These are phyloP conservation scores for Achlya flavicornis DNA, from an alignment of 2,888 invertebrate genomes.

Conservation along the genomic window DNA sequence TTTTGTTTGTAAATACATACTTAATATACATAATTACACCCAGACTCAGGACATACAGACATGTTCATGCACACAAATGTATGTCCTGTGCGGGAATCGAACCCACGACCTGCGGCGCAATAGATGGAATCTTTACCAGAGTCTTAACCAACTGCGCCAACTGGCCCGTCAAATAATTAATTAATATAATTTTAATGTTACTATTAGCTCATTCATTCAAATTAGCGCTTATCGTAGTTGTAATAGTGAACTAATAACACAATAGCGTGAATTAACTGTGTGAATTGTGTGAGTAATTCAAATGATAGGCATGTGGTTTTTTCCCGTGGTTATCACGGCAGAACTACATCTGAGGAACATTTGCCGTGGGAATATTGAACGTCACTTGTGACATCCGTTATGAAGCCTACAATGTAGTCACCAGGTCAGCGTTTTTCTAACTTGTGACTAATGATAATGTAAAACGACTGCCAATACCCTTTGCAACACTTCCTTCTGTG, in stretches of 20 bases:
- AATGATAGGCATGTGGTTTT: not conserved
- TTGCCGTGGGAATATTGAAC: slow-evolving; percentile 1
- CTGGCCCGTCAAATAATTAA: too few species aligned
- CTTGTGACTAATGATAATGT: not conserved
- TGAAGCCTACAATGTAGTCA: slow-evolving; percentile 5
- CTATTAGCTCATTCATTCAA: not conserved
- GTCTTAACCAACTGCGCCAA: too few species aligned
- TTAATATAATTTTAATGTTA: too few species aligned
- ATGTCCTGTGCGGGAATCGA: too few species aligned
- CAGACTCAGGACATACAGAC: too few species aligned
- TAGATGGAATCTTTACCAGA: too few species aligned
- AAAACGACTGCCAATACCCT: not conserved
- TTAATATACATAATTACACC: too few species aligned
- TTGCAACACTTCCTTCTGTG: not conserved
- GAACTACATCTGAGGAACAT: not conserved
- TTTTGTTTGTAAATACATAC: too few species aligned
- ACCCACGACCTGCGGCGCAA: too few species aligned
- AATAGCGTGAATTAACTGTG: not conserved
- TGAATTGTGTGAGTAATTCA: slow-evolving; percentile 1
- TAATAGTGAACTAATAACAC: not conserved
- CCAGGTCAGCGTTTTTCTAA: not conserved
- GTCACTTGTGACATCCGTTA: slow-evolving; percentile 1
- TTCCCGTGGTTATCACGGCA: not conserved
- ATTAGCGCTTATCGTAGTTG: not conserved
- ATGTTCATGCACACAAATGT: too few species aligned